Percentiles rank a stretch among this genome's conserved stretches.
Conservation (phyloP, 2,113 vertebrate genomes). For the Brachypodius melanocephalos region DNA sequence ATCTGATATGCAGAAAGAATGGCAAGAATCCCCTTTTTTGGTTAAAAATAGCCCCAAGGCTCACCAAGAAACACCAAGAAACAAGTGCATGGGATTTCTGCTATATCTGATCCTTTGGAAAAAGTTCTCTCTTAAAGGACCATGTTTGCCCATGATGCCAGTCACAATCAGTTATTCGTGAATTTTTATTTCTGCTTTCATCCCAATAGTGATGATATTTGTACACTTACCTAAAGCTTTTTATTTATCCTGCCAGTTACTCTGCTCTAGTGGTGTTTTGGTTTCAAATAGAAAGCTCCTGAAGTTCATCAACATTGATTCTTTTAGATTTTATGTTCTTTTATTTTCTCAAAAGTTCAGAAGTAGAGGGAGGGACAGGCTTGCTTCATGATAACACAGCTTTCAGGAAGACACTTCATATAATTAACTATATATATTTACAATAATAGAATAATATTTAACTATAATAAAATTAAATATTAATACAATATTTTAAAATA, state of each 20-base stretch:
- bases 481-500: neutral
- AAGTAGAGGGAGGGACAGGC: neutral
- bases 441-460: neutral
- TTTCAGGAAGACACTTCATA: neutral
- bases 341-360: neutral
- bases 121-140: neutral
- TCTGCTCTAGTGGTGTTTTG: neutral
- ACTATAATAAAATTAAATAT: neutral
- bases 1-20: neutral
- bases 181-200: neutral
- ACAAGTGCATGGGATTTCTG: neutral
- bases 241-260: neutral
- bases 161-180: neutral
- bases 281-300: neutral
- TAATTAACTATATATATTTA: neutral
- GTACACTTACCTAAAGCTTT: neutral
- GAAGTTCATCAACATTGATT: rapidly evolving
- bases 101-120: neutral
- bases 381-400: neutral
- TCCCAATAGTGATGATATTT: neutral
- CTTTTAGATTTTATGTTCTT: neutral
- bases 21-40: neutral
- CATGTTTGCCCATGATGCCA: neutral
- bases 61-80: neutral
- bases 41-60: rapidly evolving